Percentiles rank a stretch among this genome's conserved stretches.
Evolutionary conservation across 2,113 vertebrate genomes (phyloP).

Genomic region (Gorsachius goisagi): DNA sequence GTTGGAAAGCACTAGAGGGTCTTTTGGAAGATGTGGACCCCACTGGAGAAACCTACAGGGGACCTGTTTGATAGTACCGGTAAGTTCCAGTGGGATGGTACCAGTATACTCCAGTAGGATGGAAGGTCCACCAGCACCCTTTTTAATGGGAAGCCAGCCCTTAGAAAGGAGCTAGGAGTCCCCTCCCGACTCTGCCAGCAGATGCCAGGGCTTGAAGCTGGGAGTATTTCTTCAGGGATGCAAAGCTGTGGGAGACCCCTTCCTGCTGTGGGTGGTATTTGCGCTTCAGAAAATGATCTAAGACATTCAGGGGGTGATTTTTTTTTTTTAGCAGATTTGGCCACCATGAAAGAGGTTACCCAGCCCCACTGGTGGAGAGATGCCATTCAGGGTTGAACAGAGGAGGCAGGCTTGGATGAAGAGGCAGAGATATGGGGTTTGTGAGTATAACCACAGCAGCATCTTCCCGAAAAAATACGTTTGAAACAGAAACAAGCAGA

Average conservation of each 20-base stretch:
- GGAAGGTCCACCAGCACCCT: background rate
- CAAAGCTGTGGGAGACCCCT: background rate
- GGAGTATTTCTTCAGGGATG: background rate
- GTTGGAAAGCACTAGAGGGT: background rate
- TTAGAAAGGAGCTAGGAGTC: background rate
- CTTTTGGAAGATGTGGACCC: background rate
- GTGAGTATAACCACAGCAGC: background rate
- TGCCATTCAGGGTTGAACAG: rapidly evolving
- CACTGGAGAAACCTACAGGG: background rate
- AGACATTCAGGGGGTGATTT: background rate
- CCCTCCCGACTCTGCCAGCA: background rate
- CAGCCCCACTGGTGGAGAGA: background rate
- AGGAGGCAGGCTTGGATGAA: background rate
- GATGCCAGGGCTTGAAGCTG: background rate
- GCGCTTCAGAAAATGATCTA: background rate
- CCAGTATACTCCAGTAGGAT: background rate
- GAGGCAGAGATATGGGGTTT: background rate
- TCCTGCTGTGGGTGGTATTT: rapidly evolving
- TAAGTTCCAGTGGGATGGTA: background rate
- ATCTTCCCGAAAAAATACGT: background rate
- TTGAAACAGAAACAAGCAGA: background rate
- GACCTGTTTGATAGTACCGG: background rate
- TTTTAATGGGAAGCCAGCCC: background rate
- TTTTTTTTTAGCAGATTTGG: background rate
- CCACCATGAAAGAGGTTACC: background rate